Percentiles rank a stretch among this genome's conserved stretches.
These are phyloP conservation scores for Catharus minimus DNA, from an alignment of 2,113 vertebrate species.

Conservation along the genomic window DNA sequence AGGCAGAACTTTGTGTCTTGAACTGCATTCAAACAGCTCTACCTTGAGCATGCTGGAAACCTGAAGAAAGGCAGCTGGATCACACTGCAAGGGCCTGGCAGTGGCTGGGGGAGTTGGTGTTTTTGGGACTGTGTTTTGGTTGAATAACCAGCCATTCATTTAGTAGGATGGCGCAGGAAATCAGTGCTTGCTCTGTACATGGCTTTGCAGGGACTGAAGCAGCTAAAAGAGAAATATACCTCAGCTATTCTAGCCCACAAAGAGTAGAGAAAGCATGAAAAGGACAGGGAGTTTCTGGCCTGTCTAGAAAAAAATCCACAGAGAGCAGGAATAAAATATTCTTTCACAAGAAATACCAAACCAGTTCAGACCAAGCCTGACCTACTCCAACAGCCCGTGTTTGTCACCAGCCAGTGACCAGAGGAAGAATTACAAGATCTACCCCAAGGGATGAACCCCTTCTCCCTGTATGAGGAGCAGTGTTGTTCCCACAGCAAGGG, in stretches of 20 bases:
- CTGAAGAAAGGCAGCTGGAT: conserved; percentile 2
- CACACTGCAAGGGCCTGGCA: not conserved
- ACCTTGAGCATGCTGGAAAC: not conserved
- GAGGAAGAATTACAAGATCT: not conserved
- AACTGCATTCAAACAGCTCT: conserved; percentile 13
- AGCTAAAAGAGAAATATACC: not conserved
- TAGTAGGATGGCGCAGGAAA: not conserved
- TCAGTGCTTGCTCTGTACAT: not conserved
- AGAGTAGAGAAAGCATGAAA: not conserved
- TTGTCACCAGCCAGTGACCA: not conserved
- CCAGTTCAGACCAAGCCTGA: not conserved
- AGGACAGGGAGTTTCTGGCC: not conserved
- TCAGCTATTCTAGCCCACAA: not conserved
- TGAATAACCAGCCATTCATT: not conserved
- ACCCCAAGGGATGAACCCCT: not conserved
- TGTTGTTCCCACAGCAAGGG: not conserved
- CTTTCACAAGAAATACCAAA: not conserved
- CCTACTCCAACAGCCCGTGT: not conserved
- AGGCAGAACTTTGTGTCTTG: not conserved
- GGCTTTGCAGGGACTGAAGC: not conserved
- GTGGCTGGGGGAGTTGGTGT: not conserved
- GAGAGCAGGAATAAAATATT: not conserved
- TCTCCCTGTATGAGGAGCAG: not conserved
- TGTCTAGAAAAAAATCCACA: not conserved
- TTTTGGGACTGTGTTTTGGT: not conserved